These are phyloP conservation scores for Andrena fulva DNA, from an alignment of 2,888 invertebrate species.

Conservation along the genomic window DNA sequence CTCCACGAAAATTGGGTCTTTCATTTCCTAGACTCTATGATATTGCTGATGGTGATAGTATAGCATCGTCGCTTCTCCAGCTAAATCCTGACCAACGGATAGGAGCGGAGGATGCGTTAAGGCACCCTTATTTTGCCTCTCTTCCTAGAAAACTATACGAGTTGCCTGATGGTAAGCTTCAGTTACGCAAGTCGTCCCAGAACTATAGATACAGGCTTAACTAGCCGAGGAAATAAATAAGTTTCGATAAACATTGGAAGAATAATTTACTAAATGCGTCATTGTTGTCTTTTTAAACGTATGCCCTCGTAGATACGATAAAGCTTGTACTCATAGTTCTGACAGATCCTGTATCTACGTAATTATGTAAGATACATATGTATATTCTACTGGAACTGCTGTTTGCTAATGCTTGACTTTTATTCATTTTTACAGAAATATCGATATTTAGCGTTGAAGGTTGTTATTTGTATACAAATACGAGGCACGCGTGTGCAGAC, in stretches of 20 bases:
- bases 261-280: no score
- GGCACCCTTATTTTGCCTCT: constrained; percentile 95
- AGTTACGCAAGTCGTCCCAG: not conserved
- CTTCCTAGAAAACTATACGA: constrained; percentile 96
- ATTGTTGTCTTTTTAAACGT: no score
- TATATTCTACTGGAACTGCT: not conserved
- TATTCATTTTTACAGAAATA: constrained; percentile 89
- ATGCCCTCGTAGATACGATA: not conserved
- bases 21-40: constrained; percentile 96
- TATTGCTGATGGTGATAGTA: constrained; percentile 93
- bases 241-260: no score
- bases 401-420: constrained; percentile 38
- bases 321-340: constrained; percentile 1
- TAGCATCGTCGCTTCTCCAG: constrained; percentile 94
- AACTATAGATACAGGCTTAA: not conserved
- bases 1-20: constrained; percentile 91
- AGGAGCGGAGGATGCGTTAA: constrained; percentile 94
- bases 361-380: not conserved
- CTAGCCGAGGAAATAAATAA: no score
- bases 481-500: constrained; percentile 87
- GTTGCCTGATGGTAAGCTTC: constrained; percentile 94
- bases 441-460: constrained; percentile 98
- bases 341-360: not conserved
- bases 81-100: constrained; percentile 94
- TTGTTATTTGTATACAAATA: constrained; percentile 86